phyloP scores from a whole-genome alignment of 92 coral and sea anemone species.

The Muricea muricata region DNA sequence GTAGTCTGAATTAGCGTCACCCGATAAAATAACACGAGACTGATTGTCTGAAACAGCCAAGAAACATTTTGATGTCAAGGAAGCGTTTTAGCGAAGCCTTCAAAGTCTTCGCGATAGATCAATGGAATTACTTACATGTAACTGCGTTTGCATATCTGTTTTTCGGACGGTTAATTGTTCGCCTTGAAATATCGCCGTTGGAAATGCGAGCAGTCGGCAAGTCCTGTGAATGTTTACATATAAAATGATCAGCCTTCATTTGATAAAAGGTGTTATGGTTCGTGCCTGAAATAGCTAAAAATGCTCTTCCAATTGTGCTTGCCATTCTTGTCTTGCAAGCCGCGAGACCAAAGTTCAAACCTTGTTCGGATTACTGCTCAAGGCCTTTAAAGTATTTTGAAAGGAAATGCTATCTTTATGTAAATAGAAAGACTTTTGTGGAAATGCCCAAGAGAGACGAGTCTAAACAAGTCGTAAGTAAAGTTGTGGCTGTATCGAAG shows the following conservation, averaged over 20 bases:
- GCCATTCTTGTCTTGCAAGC: no score
- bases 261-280: background rate
- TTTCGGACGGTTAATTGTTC: background rate
- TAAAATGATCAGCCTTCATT: background rate
- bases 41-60: background rate
- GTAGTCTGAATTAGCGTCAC: background rate
- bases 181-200: background rate
- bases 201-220: background rate
- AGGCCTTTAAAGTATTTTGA: no score
- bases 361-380: no score
- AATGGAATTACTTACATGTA: background rate
- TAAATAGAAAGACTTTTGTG: no score
- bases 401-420: no score
- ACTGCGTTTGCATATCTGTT: slow-evolving; percentile 1
- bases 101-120: no score
- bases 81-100: background rate
- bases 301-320: no score
- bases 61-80: background rate
- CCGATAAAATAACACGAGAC: background rate
- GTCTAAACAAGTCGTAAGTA: no score
- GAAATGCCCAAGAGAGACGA: no score
- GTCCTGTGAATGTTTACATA: background rate
- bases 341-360: no score
- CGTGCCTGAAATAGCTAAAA: background rate
- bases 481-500: no score